Percentiles rank a stretch among this genome's conserved stretches.
phyloP scores from a whole-genome alignment of 2,113 vertebrate species.

The Castor canadensis region DNA sequence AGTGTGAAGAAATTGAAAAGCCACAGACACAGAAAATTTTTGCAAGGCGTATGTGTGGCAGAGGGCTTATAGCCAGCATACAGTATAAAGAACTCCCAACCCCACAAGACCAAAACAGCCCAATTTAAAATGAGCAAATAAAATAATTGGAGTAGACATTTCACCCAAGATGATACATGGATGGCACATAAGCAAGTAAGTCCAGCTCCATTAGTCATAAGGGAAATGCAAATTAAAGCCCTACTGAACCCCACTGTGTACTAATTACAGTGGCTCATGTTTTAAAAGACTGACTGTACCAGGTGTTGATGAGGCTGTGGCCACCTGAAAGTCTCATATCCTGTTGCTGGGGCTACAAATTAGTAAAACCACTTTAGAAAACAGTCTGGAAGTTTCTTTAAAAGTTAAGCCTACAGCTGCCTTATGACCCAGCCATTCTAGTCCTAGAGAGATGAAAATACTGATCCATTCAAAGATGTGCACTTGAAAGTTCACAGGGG shows the following conservation, averaged over 20 bases:
- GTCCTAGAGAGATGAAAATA: neutral
- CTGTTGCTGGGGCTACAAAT: neutral
- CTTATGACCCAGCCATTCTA: accelerated
- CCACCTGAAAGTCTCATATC: neutral
- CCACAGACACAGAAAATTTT: too few relatives aligned
- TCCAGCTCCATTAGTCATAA: too few relatives aligned
- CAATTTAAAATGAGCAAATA: neutral
- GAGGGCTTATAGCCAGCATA: neutral
- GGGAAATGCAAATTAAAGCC: neutral
- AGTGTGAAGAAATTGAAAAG: too few relatives aligned
- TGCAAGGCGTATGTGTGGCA: too few relatives aligned
- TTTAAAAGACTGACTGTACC: too few relatives aligned
- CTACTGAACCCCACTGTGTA: accelerated
- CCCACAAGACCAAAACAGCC: neutral
- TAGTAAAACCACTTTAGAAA: neutral
- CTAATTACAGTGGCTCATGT: too few relatives aligned
- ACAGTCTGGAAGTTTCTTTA: neutral
- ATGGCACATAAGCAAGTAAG: neutral
- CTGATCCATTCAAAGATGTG: neutral
- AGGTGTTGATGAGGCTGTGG: neutral
- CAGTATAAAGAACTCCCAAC: too few relatives aligned
- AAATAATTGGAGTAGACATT: neutral
- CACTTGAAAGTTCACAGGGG: accelerated
- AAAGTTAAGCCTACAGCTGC: neutral
- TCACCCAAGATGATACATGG: too few relatives aligned